Evolutionary conservation across 2,888 invertebrate genomes (phyloP), one percentile per base, ranked within the genome.

Genomic region (Eristalis pertinax): DNA sequence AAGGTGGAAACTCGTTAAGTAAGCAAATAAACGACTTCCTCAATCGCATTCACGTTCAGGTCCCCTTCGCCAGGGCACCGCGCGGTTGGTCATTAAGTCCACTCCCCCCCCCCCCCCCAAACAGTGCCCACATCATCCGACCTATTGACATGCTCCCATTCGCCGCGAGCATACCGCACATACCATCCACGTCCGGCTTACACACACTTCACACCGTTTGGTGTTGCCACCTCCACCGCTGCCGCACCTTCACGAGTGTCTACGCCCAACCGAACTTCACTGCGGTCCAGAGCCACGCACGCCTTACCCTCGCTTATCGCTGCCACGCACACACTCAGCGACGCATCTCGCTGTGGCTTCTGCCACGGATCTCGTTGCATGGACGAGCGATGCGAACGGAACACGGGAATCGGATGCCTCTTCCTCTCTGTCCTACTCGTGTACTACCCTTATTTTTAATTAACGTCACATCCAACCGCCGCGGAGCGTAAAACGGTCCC

Each of bases 381-480:
- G 73, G 5, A 29, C 73, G 43, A 35, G 62, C n/a, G 62, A 41
- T 58, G 19, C 38, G 22, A n/a, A 58, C 29, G 60, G 10, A 29
- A 35, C 56, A 56, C 22, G 65, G 50, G 65, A 65, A 75, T 58
- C 24, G 60, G 58, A 56, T 19, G 8, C 60, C 41, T 76, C 67
- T 68, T 50, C 50, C 60, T 60, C 13, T 29, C 10, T 29, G 11
- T 24, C 41, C 2, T 50, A 24, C 24, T 41, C 13, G 29, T 26
- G 60, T 35, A n/a, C n/a, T 69, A 38, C 35, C 69, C 70, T 70
- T 65, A 29, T 72, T 72, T 72, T 79, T 79, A 72, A 79, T 72
- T 79, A 79, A 72, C 79, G 72, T 58, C 79, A 79, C 41, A 65
- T 41, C 29, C 79, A 72, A 8, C 70, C 64, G 64, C 69, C 65